These are phyloP conservation scores for Epinephelus coioides DNA, from an alignment of 2,797 vertebrate species.

Conservation along the genomic window DNA sequence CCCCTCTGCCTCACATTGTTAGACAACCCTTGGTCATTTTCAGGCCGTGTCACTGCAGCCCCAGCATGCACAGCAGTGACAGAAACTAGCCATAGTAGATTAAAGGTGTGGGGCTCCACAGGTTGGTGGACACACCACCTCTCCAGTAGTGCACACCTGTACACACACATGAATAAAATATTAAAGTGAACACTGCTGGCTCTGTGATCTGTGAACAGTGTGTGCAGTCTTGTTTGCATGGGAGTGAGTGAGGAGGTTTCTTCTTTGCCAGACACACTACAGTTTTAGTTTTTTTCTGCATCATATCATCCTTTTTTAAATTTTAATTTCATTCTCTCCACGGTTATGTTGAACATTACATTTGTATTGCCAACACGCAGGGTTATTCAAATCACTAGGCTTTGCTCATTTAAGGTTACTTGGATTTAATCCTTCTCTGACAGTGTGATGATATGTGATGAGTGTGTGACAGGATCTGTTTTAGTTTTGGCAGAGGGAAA, in stretches of 20 bases:
- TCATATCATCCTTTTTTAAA: slow-evolving; percentile 17
- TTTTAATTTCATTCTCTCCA: slow-evolving; percentile 36
- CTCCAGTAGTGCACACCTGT: slow-evolving; percentile 56
- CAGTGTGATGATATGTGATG: slow-evolving; percentile 28
- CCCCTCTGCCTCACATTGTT: slow-evolving; percentile 23
- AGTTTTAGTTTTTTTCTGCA: slow-evolving; percentile 30
- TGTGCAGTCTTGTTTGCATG: slow-evolving; percentile 41
- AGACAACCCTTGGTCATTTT: slow-evolving; percentile 27
- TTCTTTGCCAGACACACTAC: slow-evolving; percentile 12
- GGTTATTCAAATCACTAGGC: slow-evolving; percentile 49
- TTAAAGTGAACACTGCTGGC: slow-evolving; percentile 48
- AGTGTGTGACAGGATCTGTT: slow-evolving; percentile 20
- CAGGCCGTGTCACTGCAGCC: slow-evolving; percentile 2
- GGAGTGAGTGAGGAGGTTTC: slow-evolving; percentile 28
- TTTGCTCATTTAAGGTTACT: slow-evolving; percentile 44
- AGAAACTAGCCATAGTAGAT: slow-evolving; percentile 12
- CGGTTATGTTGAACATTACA: slow-evolving; percentile 36
- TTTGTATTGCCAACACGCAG: slow-evolving; percentile 26
- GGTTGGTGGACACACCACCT: slow-evolving; percentile 36
- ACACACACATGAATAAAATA: slow-evolving; percentile 58
- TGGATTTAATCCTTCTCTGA: slow-evolving; percentile 35
- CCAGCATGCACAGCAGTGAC: slow-evolving; percentile 13
- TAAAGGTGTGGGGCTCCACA: slow-evolving; percentile 25
- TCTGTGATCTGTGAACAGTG: slow-evolving; percentile 56
- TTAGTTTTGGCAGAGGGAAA: slow-evolving; percentile 30